Evolutionary conservation across 1,140 invertebrate species (phyloP), one percentile per base, ranked within the genome.

Genomic region (Agrilus planipennis): DNA sequence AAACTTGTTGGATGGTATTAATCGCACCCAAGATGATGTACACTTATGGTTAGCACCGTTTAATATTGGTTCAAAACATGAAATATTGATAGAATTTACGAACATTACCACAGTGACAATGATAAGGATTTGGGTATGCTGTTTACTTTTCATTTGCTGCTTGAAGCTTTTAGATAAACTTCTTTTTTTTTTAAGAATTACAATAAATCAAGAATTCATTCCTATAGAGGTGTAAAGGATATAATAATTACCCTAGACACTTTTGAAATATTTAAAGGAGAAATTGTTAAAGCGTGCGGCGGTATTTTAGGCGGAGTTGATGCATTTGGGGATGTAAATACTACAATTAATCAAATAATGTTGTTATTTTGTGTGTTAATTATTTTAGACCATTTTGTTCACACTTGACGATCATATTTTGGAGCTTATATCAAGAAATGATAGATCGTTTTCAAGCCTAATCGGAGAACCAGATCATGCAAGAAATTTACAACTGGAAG

Each of bases 171-270:
- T 6, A 25, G 22, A 5, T 25, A 25, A 7, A 34, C 3, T 18
- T 16, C 3, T 34, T 4, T 5, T 34, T 10, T 9, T 34, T 44
- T 71, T 31, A 60, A 87, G 84, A 89, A 89, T 60, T 89, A 89
- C 53, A 89, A 89, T 57, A 87, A 88, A 61, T 87, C 83, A 1
- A 65, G 84, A 44, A 86, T 87, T 45, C 80, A 88, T 65, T 84
- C 82, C 1, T 76, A 76, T 43, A 69, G 83, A 45, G 84, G 84
- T 44, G 79, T 74, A 9, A 76, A 73, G 53, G 67, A 84, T 51
- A 63, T 87, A 3, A 65, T 74, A 25, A 76, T 89, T n/a, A 71
- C 65, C 38, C 55, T 89, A 34, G 81, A 88, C 54, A 72, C 73
- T 18, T 53, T 61, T 25, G 47, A 69, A 3, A 79, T 87, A 49